Evolutionary conservation across 2,888 invertebrate species (phyloP).

Genomic region (Oxystoma pomonae): DNA sequence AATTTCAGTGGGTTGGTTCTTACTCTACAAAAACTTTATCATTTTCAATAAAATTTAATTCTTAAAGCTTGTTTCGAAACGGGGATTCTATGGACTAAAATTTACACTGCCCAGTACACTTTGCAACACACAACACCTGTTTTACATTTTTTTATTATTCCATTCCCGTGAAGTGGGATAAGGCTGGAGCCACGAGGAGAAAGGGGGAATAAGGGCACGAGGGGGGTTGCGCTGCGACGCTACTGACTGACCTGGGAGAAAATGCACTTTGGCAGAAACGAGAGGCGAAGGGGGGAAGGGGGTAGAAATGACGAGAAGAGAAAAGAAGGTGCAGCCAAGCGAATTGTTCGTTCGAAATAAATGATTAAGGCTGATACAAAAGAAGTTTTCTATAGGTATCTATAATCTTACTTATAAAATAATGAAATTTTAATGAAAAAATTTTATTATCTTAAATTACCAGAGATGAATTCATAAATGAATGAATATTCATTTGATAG

Average conservation of each 20-base stretch:
- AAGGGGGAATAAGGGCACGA: conserved; percentile 27
- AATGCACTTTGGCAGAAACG: conserved; percentile 27
- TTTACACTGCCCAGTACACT: too few species aligned
- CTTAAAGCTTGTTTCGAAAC: too few species aligned
- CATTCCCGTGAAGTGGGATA: neutral
- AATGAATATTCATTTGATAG: too few species aligned
- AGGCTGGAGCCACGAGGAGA: conserved; percentile 3
- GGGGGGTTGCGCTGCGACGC: conserved; percentile 20
- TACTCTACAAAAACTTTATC: too few species aligned
- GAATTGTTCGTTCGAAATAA: neutral
- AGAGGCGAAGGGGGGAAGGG: conserved; percentile 8
- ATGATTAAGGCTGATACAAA: neutral
- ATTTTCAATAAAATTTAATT: too few species aligned
- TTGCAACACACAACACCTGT: neutral
- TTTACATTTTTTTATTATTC: neutral
- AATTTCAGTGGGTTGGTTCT: too few species aligned
- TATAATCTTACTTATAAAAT: too few species aligned
- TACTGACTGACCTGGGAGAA: conserved; percentile 36
- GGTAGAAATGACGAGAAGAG: conserved; percentile 1
- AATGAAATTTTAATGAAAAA: too few species aligned
- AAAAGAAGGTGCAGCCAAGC: conserved; percentile 8
- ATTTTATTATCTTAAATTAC: too few species aligned
- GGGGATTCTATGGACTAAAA: too few species aligned
- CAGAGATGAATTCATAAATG: too few species aligned
- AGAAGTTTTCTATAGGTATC: neutral